Evolutionary conservation across 2,888 invertebrate genomes (phyloP).

Genomic region (Synanthedon tipuliformis): DNA sequence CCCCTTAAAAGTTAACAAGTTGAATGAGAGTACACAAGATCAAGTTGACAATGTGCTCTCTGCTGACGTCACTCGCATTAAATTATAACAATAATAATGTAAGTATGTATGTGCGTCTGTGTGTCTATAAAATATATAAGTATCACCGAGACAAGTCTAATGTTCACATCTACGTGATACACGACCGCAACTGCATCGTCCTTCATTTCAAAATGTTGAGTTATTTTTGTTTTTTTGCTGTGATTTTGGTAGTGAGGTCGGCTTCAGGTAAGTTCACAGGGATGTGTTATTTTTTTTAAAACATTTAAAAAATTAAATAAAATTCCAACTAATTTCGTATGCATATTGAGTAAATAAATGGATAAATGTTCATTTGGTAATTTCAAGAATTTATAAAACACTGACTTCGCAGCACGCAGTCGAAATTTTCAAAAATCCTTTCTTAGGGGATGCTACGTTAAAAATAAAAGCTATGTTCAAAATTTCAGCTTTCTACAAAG

Average conservation of each 20-base stretch:
- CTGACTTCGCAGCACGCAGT: background rate
- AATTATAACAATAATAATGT: background rate
- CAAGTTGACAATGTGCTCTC: slow-evolving; percentile 2
- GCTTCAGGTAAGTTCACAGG: slow-evolving; percentile 27
- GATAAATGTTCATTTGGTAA: background rate
- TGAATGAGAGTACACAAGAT: slow-evolving; percentile 1
- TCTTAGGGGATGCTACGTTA: no score
- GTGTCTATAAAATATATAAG: background rate
- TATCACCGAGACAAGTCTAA: background rate
- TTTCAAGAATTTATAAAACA: background rate
- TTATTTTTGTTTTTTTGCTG: slow-evolving; percentile 30
- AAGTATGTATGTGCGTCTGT: no score
- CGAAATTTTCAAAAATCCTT: no score
- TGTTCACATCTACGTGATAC: background rate
- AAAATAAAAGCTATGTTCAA: no score
- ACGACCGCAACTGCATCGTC: slow-evolving; percentile 1
- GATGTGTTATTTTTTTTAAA: no score
- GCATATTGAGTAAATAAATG: background rate
- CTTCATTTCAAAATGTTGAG: slow-evolving; percentile 17
- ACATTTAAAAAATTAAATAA: background rate
- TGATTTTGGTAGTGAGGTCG: slow-evolving; percentile 25
- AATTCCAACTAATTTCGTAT: background rate
- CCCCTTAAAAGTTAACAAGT: slow-evolving; percentile 3
- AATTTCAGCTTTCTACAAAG: no score
- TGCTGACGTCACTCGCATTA: background rate